These are phyloP conservation scores for Alloscopus bannaensis DNA, from an alignment of 2,888 invertebrate species.

Conservation along the genomic window DNA sequence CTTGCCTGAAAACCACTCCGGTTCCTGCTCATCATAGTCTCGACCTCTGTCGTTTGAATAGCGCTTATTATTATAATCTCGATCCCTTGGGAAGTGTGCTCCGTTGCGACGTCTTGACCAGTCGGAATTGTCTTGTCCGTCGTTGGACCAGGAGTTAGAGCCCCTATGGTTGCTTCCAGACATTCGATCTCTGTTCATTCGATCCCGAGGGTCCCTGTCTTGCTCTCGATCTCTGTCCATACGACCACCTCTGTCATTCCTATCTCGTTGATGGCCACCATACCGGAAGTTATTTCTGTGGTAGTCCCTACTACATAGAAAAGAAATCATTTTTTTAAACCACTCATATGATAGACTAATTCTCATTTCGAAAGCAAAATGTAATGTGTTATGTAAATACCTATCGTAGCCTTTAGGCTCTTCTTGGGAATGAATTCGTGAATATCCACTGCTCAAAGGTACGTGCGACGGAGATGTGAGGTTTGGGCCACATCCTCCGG, in stretches of 20 bases:
- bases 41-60: constrained; percentile 77
- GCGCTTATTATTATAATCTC: constrained; percentile 50
- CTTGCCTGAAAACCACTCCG: constrained; percentile 85
- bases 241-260: constrained; percentile 25
- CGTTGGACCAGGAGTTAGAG: constrained; percentile 52
- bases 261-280: constrained; percentile 38
- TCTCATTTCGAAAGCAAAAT: not conserved
- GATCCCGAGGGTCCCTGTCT: constrained; percentile 55
- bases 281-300: constrained; percentile 50
- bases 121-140: constrained; percentile 40
- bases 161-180: constrained; percentile 50
- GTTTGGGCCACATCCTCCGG: constrained; percentile 70
- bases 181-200: constrained; percentile 45
- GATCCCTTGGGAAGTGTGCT: constrained; percentile 55
- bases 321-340: not conserved
- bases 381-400: constrained; percentile 1
- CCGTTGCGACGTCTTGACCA: constrained; percentile 56
- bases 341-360: not conserved
- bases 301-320: constrained; percentile 36
- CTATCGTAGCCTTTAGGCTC: constrained; percentile 56
- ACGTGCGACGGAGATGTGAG: constrained; percentile 65
- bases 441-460: constrained; percentile 39
- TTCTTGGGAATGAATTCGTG: constrained; percentile 63
- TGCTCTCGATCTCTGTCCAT: constrained; percentile 15
- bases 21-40: constrained; percentile 82